Evolutionary conservation across 2,113 vertebrate species (phyloP).

Genomic region (Hucho hucho): DNA sequence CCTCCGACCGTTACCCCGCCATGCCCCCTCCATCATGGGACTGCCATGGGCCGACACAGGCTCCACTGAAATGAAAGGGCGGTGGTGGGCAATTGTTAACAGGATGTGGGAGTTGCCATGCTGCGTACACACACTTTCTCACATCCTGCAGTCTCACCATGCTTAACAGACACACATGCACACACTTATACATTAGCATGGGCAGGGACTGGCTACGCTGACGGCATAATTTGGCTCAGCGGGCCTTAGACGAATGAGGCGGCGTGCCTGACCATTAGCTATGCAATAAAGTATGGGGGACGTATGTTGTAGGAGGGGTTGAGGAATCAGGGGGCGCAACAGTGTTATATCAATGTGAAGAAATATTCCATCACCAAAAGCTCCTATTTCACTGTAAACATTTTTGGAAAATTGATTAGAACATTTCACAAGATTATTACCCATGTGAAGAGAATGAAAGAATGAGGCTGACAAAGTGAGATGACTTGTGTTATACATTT

Average conservation of each 20-base stretch:
- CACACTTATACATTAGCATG: background rate
- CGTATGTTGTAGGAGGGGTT: conserved; percentile 31
- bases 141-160: background rate
- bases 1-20: background rate
- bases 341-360: conserved; percentile 8
- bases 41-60: conserved; percentile 24
- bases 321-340: background rate
- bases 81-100: background rate
- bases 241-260: conserved; percentile 22
- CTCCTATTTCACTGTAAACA: background rate
- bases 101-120: background rate
- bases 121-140: background rate
- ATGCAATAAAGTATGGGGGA: conserved; percentile 44
- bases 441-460: background rate
- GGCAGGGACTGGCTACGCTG: conserved; percentile 19
- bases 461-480: background rate
- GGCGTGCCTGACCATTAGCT: conserved; percentile 41
- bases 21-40: conserved; percentile 19
- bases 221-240: conserved; percentile 33
- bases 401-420: no score
- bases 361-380: conserved; percentile 7
- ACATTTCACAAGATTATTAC: no score
- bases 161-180: background rate
- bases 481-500: no score
- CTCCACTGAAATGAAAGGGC: conserved; percentile 56